Base-by-base conservation (phyloP, 2,113 vertebrate species). In the Bubo blakistoni region DNA sequence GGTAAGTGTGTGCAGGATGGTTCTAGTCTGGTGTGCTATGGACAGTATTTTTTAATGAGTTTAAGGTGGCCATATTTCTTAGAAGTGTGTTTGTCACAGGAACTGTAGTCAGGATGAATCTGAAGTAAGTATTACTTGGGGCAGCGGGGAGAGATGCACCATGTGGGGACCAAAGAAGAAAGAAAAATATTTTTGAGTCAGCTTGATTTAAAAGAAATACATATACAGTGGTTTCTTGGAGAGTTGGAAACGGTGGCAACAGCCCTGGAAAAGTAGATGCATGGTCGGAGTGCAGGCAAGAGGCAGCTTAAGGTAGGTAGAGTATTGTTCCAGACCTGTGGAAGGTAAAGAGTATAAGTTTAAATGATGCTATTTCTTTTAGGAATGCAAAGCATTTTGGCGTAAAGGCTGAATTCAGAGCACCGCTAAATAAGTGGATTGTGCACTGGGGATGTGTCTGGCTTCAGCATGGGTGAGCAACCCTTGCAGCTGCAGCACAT, bases 401-500 rank as follows among this genome's bases (percentile, higher is more conserved):
- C 4, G 11, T 57, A n/a, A 80, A 87, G 67, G 49, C 59, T 81
- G 83, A 47, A 66, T 36, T 61, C 2, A 4, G 44, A 84, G 93
- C 65, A 36, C 54, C 4, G 4, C 70, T 49, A 32, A 44, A 12
- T 32, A 15, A 61, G 38, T n/a, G 88, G 76, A 47, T 34, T 30
- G 19, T 57, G 72, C 57, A 12, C 81, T 47, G 92, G 71, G 34
- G 58, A 30, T 10, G 38, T 38, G 54, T 57, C 58, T 54, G 90
- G 62, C 84, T 46, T 47, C 91, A 76, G 67, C 71, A 32, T 16
- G 85, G 76, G 34, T 47, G 82, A 78, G 86, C 96, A 77, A 54
- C 78, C 71, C 54, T 63, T 87, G 70, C 90, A 82, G 94, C 81
- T 84, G 88, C 91, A 63, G 59, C 78, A 55, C 57, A 5, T 61